These are phyloP conservation scores for Trinorchestia longiramus DNA, from an alignment of 1,140 invertebrate genomes.

Conservation along the genomic window DNA sequence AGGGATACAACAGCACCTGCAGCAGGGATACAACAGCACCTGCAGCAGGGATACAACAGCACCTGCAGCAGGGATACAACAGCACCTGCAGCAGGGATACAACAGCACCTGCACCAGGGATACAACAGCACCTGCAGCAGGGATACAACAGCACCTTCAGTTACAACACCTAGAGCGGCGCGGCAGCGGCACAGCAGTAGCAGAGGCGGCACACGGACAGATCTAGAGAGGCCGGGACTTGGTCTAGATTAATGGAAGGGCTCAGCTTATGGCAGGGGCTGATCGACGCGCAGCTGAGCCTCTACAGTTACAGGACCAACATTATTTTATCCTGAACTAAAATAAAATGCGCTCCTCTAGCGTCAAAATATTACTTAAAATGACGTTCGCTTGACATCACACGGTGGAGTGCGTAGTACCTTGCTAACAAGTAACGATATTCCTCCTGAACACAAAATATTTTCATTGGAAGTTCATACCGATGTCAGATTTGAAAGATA, in stretches of 20 bases:
- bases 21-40: constrained; percentile 5
- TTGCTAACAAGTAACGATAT: not conserved
- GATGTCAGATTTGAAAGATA: not conserved
- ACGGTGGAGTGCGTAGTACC: not conserved
- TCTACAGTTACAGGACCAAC: constrained; percentile 15
- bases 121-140: not conserved
- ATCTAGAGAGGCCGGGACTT: constrained; percentile 28
- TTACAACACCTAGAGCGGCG: not conserved
- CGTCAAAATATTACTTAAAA: not conserved
- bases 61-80: not conserved
- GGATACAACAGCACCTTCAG: not conserved
- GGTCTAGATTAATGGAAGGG: constrained; percentile 47
- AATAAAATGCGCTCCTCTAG: not conserved
- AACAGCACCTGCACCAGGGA: not conserved
- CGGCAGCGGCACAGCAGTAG: not conserved
- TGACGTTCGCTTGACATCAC: not conserved
- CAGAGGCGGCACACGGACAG: not conserved
- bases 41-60: not conserved
- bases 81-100: not conserved
- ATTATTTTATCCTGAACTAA: constrained; percentile 1
- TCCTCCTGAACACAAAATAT: not conserved
- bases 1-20: not conserved
- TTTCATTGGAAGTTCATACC: not conserved
- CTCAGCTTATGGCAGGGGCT: constrained; percentile 52
- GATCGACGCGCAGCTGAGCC: constrained; percentile 52